phyloP scores from a whole-genome alignment of 1,140 invertebrate genomes.

The Caenorhabditis latens region DNA sequence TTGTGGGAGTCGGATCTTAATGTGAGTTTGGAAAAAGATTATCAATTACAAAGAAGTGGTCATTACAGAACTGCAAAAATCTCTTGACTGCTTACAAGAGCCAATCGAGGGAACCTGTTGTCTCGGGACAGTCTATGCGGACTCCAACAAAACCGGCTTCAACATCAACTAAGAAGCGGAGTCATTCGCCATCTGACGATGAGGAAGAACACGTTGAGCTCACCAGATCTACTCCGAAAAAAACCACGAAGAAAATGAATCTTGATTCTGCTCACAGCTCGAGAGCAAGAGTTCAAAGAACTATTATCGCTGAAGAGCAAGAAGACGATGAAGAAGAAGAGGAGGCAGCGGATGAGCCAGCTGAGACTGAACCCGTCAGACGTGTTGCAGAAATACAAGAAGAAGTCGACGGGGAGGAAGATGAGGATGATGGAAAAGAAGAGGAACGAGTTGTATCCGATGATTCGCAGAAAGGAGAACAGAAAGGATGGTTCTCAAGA shows the following conservation, averaged over 20 bases:
- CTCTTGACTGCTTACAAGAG: neutral
- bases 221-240: too few relatives aligned
- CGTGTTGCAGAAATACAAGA: neutral
- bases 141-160: neutral
- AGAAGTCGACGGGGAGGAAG: neutral
- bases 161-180: neutral
- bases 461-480: too few relatives aligned
- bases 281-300: too few relatives aligned
- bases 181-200: neutral
- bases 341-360: neutral
- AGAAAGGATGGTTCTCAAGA: neutral
- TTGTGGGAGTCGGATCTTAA: constrained; percentile 23
- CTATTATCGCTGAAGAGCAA: neutral
- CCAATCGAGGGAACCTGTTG: neutral
- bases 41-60: neutral
- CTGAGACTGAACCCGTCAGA: neutral
- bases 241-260: too few relatives aligned
- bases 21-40: neutral
- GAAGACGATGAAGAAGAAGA: neutral
- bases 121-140: neutral
- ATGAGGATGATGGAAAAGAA: neutral
- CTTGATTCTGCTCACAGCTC: too few relatives aligned
- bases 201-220: neutral
- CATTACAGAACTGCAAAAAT: constrained; percentile 33
- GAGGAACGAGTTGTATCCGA: neutral